A percentile compares a stretch with the other conserved stretches of the same genome.
phyloP scores from a whole-genome alignment of 2,797 vertebrate genomes.

The Falco peregrinus region DNA sequence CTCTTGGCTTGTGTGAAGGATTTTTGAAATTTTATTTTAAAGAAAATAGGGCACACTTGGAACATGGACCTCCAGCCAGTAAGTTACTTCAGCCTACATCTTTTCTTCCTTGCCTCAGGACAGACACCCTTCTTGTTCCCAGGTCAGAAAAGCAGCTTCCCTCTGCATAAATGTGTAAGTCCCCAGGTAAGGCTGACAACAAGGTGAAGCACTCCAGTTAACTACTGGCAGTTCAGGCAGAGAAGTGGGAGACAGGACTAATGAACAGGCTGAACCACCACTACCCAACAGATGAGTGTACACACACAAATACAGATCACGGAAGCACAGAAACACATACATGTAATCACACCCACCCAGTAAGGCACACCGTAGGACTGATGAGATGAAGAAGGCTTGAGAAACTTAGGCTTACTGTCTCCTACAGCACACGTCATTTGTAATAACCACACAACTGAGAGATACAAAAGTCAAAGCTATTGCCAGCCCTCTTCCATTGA shows the following conservation, averaged over 20 bases:
- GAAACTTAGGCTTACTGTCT: neutral
- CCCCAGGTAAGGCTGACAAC: neutral
- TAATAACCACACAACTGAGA: neutral
- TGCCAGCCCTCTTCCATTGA: neutral
- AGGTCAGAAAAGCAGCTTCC: neutral
- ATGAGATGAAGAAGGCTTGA: neutral
- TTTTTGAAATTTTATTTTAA: neutral
- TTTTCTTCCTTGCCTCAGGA: neutral
- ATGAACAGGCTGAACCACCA: neutral
- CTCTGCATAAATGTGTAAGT: neutral
- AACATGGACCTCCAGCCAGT: neutral
- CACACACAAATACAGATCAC: neutral
- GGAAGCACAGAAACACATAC: neutral
- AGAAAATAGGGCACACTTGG: neutral
- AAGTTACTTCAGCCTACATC: neutral
- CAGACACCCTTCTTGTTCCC: neutral
- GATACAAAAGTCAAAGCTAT: neutral
- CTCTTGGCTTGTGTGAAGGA: neutral
- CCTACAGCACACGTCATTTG: neutral
- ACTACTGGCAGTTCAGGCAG: neutral
- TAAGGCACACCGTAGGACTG: neutral
- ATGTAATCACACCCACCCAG: neutral
- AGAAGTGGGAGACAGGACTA: neutral
- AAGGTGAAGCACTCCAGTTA: neutral
- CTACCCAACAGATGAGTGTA: neutral